Evolutionary conservation across 2,888 invertebrate genomes (phyloP).

Genomic region (Podabrus alpinus): DNA sequence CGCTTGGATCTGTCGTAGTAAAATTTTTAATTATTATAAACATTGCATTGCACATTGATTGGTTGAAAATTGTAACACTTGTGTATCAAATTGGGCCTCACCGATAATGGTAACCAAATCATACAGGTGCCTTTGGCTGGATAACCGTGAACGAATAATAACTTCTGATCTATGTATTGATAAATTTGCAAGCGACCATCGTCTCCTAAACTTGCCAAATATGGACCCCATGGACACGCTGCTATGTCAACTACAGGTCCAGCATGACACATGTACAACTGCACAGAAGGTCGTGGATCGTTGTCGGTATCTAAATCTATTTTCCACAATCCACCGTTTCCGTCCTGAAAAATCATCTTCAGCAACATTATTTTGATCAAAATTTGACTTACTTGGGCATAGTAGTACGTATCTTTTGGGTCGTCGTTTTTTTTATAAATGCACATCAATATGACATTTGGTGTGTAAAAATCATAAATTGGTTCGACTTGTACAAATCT

Average conservation of each 20-base stretch:
- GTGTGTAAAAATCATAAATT: constrained; percentile 76
- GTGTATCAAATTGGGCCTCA: constrained; percentile 49
- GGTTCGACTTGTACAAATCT: constrained; percentile 82
- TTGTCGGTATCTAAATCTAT: constrained; percentile 67
- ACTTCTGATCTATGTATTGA: constrained; percentile 64
- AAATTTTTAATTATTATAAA: neutral
- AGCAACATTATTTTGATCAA: neutral
- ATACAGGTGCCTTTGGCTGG: constrained; percentile 62
- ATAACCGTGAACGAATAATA: constrained; percentile 67
- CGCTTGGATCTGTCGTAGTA: constrained; percentile 59
- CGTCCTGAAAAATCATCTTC: constrained; percentile 65
- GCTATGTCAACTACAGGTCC: constrained; percentile 73
- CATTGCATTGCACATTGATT: too few species aligned
- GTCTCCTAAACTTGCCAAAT: constrained; percentile 72
- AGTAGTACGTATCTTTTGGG: constrained; percentile 61
- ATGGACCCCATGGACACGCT: constrained; percentile 69
- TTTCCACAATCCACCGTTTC: constrained; percentile 80
- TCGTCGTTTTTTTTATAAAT: constrained; percentile 58
- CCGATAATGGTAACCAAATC: constrained; percentile 73
- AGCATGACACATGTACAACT: constrained; percentile 73
- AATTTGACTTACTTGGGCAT: constrained; percentile 69
- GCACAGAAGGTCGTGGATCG: constrained; percentile 54
- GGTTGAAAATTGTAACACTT: too few species aligned
- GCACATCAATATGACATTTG: constrained; percentile 57
- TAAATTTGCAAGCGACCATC: constrained; percentile 77